Conservation (phyloP, 2,888 invertebrate genomes). For the Germaria angustata region DNA sequence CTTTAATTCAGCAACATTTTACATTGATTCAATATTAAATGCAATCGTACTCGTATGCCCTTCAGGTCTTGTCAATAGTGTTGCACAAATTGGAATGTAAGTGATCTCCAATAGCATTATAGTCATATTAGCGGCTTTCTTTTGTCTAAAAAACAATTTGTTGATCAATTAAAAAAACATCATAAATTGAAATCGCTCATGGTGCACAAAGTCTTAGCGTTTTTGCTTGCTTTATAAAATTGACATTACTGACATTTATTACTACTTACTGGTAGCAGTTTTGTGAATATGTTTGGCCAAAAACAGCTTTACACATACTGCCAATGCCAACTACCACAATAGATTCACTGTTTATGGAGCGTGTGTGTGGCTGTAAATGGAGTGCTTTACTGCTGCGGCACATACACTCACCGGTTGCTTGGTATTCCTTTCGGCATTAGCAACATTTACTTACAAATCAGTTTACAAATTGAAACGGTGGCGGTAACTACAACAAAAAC, state of each 20-base stretch:
- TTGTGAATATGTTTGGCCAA: slow-evolving; percentile 30
- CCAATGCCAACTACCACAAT: slow-evolving; percentile 32
- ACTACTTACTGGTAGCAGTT: background rate
- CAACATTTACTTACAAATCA: slow-evolving; percentile 59
- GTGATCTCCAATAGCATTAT: no score
- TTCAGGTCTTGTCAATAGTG: no score
- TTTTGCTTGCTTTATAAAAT: no score
- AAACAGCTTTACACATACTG: slow-evolving; percentile 30
- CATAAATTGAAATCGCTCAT: no score
- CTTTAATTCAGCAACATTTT: no score
- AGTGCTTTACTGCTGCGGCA: slow-evolving; percentile 48
- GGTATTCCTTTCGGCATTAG: slow-evolving; percentile 49
- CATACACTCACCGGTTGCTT: slow-evolving; percentile 61
- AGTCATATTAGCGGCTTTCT: no score
- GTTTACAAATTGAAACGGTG: slow-evolving; percentile 60
- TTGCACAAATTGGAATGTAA: no score
- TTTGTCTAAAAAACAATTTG: no score
- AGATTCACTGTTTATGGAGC: slow-evolving; percentile 26
- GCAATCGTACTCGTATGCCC: no score
- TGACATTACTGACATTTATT: slow-evolving; percentile 22
- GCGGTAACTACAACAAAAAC: slow-evolving; percentile 60
- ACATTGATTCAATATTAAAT: no score
- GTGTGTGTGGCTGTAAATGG: slow-evolving; percentile 24
- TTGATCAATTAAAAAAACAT: no score
- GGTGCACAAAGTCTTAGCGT: no score